Evolutionary conservation across 2,113 vertebrate species (phyloP).

Genomic region (Oncorhynchus gorbuscha): DNA sequence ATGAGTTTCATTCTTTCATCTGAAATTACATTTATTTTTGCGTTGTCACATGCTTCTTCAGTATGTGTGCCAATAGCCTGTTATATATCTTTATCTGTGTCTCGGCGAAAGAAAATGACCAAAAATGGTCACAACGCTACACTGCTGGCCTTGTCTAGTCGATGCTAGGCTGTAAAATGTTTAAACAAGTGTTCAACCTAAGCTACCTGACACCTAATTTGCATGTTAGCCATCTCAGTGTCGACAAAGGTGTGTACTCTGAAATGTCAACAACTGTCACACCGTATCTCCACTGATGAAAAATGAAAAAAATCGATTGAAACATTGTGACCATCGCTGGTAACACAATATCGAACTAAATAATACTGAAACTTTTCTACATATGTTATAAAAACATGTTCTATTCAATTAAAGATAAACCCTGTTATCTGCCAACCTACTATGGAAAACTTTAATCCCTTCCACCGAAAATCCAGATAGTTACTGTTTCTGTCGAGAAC

Average conservation of each 20-base stretch:
- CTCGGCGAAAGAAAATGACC: constrained; percentile 47
- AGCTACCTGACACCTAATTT: background rate
- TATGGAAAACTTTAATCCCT: background rate
- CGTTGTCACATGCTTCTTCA: background rate
- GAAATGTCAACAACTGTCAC: constrained; percentile 31
- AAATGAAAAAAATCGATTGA: background rate
- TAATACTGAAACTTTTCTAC: no score
- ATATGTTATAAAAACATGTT: no score
- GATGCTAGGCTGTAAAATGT: background rate
- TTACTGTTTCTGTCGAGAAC: background rate
- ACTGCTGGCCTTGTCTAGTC: background rate
- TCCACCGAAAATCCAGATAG: background rate
- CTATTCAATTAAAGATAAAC: no score
- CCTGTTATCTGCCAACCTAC: background rate
- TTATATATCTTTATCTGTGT: background rate
- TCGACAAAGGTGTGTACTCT: background rate
- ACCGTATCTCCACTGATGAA: no score
- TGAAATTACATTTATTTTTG: no score
- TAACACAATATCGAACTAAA: no score
- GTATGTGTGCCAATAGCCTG: background rate
- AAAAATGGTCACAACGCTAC: constrained; percentile 64
- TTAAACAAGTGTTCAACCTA: background rate
- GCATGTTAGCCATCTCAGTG: background rate
- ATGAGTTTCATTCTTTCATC: no score
- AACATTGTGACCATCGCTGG: background rate